phyloP scores from a whole-genome alignment of 2,888 invertebrate species.

The Gnatocerus cornutus region DNA sequence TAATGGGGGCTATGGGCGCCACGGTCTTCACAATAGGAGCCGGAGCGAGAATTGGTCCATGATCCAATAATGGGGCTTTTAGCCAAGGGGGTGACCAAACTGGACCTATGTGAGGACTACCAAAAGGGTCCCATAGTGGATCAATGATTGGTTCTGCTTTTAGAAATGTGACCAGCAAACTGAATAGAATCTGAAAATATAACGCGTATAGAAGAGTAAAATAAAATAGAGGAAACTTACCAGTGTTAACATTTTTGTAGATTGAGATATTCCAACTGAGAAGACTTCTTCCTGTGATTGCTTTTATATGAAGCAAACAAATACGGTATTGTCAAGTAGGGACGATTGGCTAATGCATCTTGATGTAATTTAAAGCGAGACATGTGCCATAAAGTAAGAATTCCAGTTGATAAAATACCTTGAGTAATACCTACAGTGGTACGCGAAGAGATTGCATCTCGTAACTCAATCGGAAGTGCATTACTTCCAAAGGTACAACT shows the following conservation, averaged over 20 bases:
- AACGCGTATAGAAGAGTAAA: neutral
- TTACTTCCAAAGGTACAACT: no score
- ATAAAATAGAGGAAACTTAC: conserved; percentile 16
- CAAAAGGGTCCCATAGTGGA: neutral
- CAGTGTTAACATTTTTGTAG: conserved; percentile 29
- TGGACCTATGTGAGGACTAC: no score
- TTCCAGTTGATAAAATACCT: conserved; percentile 32
- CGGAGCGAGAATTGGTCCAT: conserved; percentile 51
- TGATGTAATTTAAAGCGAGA: conserved; percentile 33
- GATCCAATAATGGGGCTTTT: conserved; percentile 48
- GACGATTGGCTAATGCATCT: conserved; percentile 42
- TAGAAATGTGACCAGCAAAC: conserved; percentile 8
- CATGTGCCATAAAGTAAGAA: conserved; percentile 38
- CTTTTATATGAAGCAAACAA: conserved; percentile 29
- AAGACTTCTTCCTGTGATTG: conserved; percentile 19
- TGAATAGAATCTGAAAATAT: conserved; percentile 29
- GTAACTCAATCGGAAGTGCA: conserved; percentile 9
- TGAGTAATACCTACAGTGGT: conserved; percentile 21
- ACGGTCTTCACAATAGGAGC: conserved; percentile 54
- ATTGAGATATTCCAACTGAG: conserved; percentile 26
- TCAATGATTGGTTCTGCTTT: conserved; percentile 36
- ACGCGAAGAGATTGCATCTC: conserved; percentile 5
- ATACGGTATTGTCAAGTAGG: conserved; percentile 34
- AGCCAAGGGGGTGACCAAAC: no score
- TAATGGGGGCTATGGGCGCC: conserved; percentile 57